Evolutionary conservation across 2,113 vertebrate species (phyloP).

Genomic region (Chloropsis cyanopogon): DNA sequence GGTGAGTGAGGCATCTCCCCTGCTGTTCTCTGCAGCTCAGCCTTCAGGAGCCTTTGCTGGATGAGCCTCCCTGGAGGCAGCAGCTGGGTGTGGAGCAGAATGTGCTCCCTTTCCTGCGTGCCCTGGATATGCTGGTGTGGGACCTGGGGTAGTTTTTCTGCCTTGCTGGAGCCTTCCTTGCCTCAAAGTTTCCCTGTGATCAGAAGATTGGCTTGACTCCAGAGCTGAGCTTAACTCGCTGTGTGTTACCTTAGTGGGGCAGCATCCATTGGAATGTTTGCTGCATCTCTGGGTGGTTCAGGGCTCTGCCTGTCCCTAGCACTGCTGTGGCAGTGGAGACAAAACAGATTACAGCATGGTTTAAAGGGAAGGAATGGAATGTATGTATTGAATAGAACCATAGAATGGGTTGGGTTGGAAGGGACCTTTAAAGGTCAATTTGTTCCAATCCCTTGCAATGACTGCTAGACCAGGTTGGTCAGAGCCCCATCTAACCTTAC

Average conservation of each 20-base stretch:
- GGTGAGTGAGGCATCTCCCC: background rate
- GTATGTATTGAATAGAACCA: background rate
- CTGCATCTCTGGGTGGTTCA: background rate
- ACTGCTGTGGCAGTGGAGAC: background rate
- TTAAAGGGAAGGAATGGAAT: background rate
- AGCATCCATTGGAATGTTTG: background rate
- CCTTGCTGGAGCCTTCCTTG: background rate
- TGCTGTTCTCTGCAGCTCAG: background rate
- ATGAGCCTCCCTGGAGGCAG: background rate
- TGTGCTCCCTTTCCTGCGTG: background rate
- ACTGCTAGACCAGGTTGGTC: background rate
- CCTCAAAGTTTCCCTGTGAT: background rate
- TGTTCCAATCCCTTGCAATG: background rate
- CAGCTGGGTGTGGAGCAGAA: rapidly evolving
- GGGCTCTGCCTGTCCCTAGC: background rate
- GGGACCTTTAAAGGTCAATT: background rate
- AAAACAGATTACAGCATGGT: rapidly evolving
- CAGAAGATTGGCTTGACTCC: background rate
- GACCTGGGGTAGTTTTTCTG: background rate
- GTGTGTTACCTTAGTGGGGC: background rate
- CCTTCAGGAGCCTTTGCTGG: background rate
- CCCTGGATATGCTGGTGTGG: background rate
- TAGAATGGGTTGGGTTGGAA: background rate
- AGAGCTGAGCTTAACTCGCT: background rate
- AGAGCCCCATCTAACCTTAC: background rate